Base-by-base conservation (phyloP, 2,888 invertebrate species). In the Archaeoteleia sp. region DNA sequence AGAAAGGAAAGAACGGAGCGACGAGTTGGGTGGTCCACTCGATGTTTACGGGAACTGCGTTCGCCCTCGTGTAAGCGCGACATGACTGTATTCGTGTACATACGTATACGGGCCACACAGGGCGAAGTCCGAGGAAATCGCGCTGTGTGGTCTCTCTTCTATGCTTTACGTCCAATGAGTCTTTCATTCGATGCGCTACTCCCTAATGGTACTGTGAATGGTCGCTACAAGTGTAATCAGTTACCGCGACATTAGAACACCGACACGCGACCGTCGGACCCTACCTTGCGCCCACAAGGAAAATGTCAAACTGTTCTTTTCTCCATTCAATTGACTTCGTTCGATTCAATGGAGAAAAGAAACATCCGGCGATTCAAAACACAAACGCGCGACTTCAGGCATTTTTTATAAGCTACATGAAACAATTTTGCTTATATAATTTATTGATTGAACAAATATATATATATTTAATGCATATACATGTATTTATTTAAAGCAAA, bases 31-130 rank as follows among this genome's bases (percentile, higher is more conserved):
- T 84, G 83, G 84, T 84, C 83, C 75, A 72, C 77, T 78, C 77
- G 81, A 82, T 83, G 81, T 84, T 83, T 84, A 83, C 82, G 83
- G 82, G 79, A 82, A 82, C 78, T 79, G 79, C 80, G 80, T 79
- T 78, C 78, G 78, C 78, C 78, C 53, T 57, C 57, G 67, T 67
- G 46, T 62, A 48, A 61, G 67, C 61, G 61, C 39, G 53, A 46
- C 42, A 46, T 27, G 58, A 32, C 45, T 53, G 67, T 68, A 32
- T 69, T 58, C 6, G 68, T 55, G 60, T 42, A 23, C 63, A 29
- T 62, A 69, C 60, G 51, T 69, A 69, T 42, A 65, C 46, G 77
- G 76, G 76, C 80, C 78, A 69, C 68, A 69, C 68, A 69, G 60
- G 77, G 77, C 79, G 79, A 78, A 77, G 78, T 78, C 79, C 77